Evolutionary conservation across 2,888 invertebrate genomes (phyloP).

Genomic region (Caenorhabditis sinica): DNA sequence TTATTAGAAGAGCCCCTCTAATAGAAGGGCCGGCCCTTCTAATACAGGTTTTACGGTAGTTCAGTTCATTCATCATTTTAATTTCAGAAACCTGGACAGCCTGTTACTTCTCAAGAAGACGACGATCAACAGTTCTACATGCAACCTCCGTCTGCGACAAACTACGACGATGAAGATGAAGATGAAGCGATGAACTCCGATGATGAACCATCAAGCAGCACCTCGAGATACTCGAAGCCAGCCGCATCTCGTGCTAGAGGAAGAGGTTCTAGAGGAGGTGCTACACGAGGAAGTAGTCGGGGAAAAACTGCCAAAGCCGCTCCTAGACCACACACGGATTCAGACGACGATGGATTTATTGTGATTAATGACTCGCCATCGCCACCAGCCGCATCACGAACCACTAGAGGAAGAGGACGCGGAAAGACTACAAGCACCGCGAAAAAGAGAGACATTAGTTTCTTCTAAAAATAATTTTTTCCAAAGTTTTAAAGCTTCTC

Average conservation of each 20-base stretch:
- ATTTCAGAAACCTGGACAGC: background rate
- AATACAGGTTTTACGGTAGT: no score
- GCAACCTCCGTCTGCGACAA: background rate
- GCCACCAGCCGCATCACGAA: slow-evolving; percentile 26
- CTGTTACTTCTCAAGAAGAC: slow-evolving; percentile 6
- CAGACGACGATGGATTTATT: slow-evolving; percentile 30
- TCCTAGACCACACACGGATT: background rate
- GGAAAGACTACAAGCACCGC: background rate
- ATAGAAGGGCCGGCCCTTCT: no score
- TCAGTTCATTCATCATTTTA: no score
- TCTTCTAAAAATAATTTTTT: background rate
- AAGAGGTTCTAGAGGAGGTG: slow-evolving; percentile 27
- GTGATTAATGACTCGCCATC: slow-evolving; percentile 36
- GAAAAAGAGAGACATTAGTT: slow-evolving; percentile 39
- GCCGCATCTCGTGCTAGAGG: slow-evolving; percentile 34
- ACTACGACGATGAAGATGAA: slow-evolving; percentile 24
- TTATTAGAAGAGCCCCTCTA: no score
- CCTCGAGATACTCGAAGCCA: background rate
- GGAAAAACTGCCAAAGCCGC: background rate
- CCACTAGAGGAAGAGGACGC: slow-evolving; percentile 22
- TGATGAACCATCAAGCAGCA: slow-evolving; percentile 9
- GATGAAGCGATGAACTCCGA: slow-evolving; percentile 32
- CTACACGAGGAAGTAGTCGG: slow-evolving; percentile 25
- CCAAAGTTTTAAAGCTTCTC: background rate
- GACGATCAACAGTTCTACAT: slow-evolving; percentile 35